Conservation (phyloP, 2,888 invertebrate genomes). For the Leuctra nigra region DNA sequence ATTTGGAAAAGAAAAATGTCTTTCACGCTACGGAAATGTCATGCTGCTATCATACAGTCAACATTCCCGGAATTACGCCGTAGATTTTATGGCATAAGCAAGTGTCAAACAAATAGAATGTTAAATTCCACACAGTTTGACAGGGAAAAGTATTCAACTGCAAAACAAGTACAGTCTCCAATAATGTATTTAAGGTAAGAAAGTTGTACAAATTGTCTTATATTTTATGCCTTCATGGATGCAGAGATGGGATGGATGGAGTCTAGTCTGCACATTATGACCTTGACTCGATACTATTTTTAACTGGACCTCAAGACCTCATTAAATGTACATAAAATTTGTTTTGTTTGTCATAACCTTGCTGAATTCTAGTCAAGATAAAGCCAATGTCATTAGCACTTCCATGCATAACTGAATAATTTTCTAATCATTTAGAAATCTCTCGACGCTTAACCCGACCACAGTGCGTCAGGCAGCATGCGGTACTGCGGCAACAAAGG, state of each 20-base stretch:
- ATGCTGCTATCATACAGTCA: neutral
- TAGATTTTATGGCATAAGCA: too few species aligned
- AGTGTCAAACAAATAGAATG: neutral
- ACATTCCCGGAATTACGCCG: neutral
- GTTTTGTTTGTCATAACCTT: too few species aligned
- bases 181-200: neutral
- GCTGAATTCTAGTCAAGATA: too few species aligned
- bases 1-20: neutral
- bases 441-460: constrained; percentile 56
- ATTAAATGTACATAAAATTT: too few species aligned
- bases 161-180: constrained; percentile 1
- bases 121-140: neutral
- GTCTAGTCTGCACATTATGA: too few species aligned
- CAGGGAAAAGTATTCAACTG: too few species aligned
- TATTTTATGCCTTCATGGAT: too few species aligned
- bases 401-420: too few species aligned
- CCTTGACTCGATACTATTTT: too few species aligned
- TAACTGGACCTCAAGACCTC: too few species aligned
- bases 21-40: neutral
- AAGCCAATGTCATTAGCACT: too few species aligned
- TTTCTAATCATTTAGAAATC: constrained; percentile 42
- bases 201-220: neutral
- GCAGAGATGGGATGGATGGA: too few species aligned
- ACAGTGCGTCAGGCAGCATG: constrained; percentile 54
- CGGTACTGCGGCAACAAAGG: constrained; percentile 62